phyloP scores from a whole-genome alignment of 2,113 vertebrate species.

The Cynocephalus volans region DNA sequence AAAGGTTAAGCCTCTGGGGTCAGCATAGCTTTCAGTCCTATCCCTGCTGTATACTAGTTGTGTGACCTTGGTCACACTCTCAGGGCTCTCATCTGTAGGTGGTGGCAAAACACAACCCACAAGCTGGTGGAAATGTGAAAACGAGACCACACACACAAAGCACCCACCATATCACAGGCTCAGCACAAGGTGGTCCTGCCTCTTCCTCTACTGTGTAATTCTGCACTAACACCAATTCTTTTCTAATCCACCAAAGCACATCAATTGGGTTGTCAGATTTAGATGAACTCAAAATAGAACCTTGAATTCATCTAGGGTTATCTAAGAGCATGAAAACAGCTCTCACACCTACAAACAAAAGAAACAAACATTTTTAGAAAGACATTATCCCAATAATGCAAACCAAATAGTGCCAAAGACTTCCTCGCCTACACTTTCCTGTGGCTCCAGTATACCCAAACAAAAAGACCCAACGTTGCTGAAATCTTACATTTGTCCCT shows the following conservation, averaged over 20 bases:
- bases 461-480: background rate
- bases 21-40: background rate
- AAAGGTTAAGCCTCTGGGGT: background rate
- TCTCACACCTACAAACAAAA: background rate
- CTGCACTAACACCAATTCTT: background rate
- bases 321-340: slow-evolving; percentile 37
- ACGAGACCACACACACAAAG: background rate
- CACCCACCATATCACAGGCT: background rate
- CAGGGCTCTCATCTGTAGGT: background rate
- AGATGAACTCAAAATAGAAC: background rate
- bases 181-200: too few relatives aligned
- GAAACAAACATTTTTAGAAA: slow-evolving; percentile 19
- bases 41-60: background rate
- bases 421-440: background rate
- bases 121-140: background rate
- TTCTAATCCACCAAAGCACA: background rate
- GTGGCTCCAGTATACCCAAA: background rate
- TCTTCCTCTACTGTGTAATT: background rate
- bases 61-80: background rate
- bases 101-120: background rate
- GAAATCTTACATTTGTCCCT: background rate
- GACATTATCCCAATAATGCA: background rate
- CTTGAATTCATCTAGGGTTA: background rate
- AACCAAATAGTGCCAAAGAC: background rate
- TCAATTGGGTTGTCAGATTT: background rate